A percentile compares a stretch with the other conserved stretches of the same genome.
phyloP scores from a whole-genome alignment of 2,888 invertebrate genomes.

The Spialia ferax region DNA sequence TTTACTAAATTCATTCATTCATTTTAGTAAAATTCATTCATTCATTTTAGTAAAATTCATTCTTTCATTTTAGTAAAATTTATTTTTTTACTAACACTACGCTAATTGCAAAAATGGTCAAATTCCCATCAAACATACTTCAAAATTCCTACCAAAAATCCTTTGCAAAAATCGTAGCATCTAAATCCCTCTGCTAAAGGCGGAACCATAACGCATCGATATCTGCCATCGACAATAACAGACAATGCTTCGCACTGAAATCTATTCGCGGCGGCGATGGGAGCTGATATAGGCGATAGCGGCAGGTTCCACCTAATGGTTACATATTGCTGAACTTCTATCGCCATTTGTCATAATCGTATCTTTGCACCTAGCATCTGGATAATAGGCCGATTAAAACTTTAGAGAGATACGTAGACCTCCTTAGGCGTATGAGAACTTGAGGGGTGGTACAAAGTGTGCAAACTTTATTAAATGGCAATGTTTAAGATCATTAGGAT shows the following conservation, averaged over 20 bases:
- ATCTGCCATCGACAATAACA: slow-evolving; percentile 58
- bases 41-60: too few species aligned
- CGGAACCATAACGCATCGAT: slow-evolving; percentile 57
- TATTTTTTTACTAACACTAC: not conserved
- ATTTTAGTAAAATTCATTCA: too few species aligned
- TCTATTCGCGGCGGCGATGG: slow-evolving; percentile 57
- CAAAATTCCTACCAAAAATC: too few species aligned
- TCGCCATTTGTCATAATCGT: slow-evolving; percentile 44
- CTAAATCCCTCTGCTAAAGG: slow-evolving; percentile 50
- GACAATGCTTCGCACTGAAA: slow-evolving; percentile 64
- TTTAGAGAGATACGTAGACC: slow-evolving; percentile 26
- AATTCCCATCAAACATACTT: too few species aligned
- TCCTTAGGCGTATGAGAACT: slow-evolving; percentile 30
- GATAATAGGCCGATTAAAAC: slow-evolving; percentile 40
- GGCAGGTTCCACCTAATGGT: slow-evolving; percentile 61
- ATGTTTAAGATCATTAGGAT: too few species aligned
- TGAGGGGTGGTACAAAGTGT: not conserved
- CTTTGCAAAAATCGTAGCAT: slow-evolving; percentile 42
- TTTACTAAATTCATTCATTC: too few species aligned
- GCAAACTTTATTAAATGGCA: not conserved
- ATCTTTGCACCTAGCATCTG: slow-evolving; percentile 40
- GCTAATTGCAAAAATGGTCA: not conserved
- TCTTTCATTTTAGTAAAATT: too few species aligned
- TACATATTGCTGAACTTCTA: slow-evolving; percentile 49
- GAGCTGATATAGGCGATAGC: slow-evolving; percentile 51